A percentile compares a stretch with the other conserved stretches of the same genome.
Conservation (phyloP, 2,113 vertebrate genomes). For the Sylvilagus bachmani region DNA sequence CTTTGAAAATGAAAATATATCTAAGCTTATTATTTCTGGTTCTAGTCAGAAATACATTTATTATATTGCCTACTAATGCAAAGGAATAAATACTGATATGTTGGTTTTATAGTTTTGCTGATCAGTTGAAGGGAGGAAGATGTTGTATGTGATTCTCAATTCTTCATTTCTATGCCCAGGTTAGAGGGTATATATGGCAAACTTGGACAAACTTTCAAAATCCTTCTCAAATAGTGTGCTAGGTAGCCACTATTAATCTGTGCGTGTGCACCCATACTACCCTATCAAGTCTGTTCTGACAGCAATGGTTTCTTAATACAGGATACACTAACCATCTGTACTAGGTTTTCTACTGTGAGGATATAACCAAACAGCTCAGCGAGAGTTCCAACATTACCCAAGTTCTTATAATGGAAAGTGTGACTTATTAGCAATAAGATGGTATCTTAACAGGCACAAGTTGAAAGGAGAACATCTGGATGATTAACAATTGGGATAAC, state of each 20-base stretch:
- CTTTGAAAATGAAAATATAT: not conserved
- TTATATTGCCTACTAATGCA: not conserved
- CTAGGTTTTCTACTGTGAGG: not conserved
- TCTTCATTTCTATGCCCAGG: not conserved
- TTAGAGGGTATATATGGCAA: not conserved
- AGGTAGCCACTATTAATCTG: not conserved
- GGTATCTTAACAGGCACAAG: not conserved
- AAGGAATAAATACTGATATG: not conserved
- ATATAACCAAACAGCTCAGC: not conserved
- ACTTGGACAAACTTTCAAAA: not conserved
- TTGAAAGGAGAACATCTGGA: not conserved
- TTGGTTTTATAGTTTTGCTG: not conserved
- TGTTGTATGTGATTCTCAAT: not conserved
- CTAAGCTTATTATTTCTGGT: not conserved
- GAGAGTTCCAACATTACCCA: not conserved
- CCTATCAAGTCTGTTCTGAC: not conserved
- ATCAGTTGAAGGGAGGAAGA: not conserved
- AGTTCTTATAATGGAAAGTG: not conserved
- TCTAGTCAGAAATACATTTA: not conserved
- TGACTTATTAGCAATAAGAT: not conserved
- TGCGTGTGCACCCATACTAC: too few species aligned
- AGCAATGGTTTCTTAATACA: not conserved
- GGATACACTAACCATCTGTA: not conserved
- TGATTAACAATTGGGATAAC: too few species aligned
- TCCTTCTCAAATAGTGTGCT: not conserved